Evolutionary conservation across 2,113 vertebrate species (phyloP).

Genomic region (Marcusenius ussheri): DNA sequence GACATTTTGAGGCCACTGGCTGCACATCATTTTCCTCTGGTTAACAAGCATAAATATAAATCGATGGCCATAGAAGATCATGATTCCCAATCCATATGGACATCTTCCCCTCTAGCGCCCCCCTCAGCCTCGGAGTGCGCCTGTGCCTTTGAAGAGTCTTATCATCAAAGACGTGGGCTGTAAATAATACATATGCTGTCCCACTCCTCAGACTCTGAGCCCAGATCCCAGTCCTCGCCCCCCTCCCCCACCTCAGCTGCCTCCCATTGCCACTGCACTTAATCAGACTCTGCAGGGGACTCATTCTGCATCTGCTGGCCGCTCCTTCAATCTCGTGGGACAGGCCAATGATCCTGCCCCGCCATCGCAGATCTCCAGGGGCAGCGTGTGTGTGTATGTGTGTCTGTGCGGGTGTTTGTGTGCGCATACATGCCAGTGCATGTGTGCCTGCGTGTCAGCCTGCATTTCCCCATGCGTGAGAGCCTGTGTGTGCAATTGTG

Average conservation of each 20-base stretch:
- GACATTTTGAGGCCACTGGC: neutral
- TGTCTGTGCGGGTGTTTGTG: no score
- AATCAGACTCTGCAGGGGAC: conserved; percentile 18
- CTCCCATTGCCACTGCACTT: neutral
- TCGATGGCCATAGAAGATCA: neutral
- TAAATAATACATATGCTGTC: neutral
- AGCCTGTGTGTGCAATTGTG: neutral
- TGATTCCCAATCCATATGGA: neutral
- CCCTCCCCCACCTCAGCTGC: neutral
- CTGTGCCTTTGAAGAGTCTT: neutral
- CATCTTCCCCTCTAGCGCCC: neutral
- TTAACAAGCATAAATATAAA: conserved; percentile 1
- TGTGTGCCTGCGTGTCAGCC: neutral
- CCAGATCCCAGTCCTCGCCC: neutral
- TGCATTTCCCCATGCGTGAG: neutral
- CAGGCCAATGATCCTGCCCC: neutral
- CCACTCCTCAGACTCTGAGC: neutral
- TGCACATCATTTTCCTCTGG: neutral
- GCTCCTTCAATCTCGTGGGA: neutral
- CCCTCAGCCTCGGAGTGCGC: neutral
- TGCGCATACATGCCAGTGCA: neutral
- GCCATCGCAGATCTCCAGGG: conserved; percentile 4
- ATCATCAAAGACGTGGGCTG: neutral
- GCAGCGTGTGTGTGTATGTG: neutral
- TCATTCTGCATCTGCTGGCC: conserved; percentile 1